Conservation (phyloP, 2,888 invertebrate genomes). For the Troilus luridus region DNA sequence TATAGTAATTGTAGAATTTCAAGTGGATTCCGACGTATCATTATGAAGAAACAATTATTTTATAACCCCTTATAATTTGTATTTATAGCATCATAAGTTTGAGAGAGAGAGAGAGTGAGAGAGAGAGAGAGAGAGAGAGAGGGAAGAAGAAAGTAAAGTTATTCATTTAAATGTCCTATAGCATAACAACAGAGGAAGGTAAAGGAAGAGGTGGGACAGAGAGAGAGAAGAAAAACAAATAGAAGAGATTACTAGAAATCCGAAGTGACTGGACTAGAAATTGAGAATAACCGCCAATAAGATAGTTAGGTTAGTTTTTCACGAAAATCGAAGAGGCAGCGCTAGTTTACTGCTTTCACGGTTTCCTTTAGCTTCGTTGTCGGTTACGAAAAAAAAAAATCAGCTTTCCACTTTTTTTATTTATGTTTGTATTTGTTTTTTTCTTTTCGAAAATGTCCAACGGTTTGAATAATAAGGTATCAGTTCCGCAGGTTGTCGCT, state of each 20-base stretch:
- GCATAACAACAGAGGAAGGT: neutral
- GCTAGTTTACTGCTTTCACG: constrained; percentile 9
- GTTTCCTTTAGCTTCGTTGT: neutral
- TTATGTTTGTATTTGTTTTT: neutral
- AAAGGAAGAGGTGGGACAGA: too few species aligned
- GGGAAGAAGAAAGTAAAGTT: neutral
- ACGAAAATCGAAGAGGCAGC: constrained; percentile 41
- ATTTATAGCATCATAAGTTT: too few species aligned
- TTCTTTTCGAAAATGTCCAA: too few species aligned
- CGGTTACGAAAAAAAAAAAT: neutral
- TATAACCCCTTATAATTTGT: too few species aligned
- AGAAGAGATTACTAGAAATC: constrained; percentile 55
- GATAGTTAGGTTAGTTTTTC: neutral
- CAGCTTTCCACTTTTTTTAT: constrained; percentile 9
- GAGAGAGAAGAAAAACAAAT: neutral
- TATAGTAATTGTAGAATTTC: too few species aligned
- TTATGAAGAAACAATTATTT: too few species aligned
- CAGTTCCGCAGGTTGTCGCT: too few species aligned
- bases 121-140: too few species aligned
- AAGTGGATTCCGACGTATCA: too few species aligned
- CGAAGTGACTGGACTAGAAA: constrained; percentile 56
- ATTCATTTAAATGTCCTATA: neutral
- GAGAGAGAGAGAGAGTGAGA: too few species aligned
- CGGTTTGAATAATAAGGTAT: too few species aligned
- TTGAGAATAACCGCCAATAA: constrained; percentile 47